Evolutionary conservation across 2,797 vertebrate genomes (phyloP), one percentile per base, ranked within the genome.

Genomic region (Scolopax bukidnonensis): DNA sequence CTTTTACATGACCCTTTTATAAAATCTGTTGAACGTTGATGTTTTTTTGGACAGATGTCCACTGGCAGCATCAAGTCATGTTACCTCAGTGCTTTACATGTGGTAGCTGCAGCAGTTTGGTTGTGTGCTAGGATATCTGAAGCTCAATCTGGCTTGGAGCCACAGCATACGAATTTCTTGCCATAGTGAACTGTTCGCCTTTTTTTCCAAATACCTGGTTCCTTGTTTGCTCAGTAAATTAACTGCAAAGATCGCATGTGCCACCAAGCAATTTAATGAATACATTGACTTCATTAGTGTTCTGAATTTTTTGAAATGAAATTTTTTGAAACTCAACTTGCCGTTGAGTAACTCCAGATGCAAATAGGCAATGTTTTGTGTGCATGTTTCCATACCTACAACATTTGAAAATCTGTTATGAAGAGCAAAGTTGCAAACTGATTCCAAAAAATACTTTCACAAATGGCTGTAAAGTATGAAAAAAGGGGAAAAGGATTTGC

Each of bases 371-470:
- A 1, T 23, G 12, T 93, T 94, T 87, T 69, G 65, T 65, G 82
- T 77, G 73, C 27, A 43, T 1, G 2, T 74, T 94, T 92, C 81
- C 41, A 28, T 60, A 83, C 48, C 87, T 85, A 73, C 89, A 67
- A 11, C 50, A 12, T 53, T 33, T 71, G 40, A 80, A 91, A 93
- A 79, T 51, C 68, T 2, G 13, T 65, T 89, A 27, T 2, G 36
- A 79, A 90, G 51, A 79, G 25, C 59, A 51, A 32, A 84, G 63
- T 57, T 88, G 38, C 80, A 53, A 67, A 53, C 43, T 17, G n/a
- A 56, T 61, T 73, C 47, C 36, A 93, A 67, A 96, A 96, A 93
- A 36, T 43, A 33, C 57, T 59, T 91, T 45, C 24, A 56, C 40
- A 48, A 86, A 48, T 65, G n/a, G 30, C 47, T 59, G 36, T 54